Conservation (phyloP, 2,113 vertebrate species). For the Octodon degus region DNA sequence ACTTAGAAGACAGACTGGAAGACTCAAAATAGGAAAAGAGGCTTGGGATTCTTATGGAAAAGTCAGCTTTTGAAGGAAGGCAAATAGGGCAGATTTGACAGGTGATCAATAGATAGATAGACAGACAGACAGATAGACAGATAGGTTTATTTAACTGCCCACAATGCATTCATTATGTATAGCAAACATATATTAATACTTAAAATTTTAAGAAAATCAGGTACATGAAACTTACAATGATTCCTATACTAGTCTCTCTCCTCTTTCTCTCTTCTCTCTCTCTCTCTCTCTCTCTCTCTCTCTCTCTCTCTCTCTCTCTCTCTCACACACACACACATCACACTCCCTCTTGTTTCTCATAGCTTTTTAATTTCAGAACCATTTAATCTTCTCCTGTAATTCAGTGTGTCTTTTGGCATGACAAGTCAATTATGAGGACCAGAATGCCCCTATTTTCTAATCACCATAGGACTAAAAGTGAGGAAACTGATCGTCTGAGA, state of each 20-base stretch:
- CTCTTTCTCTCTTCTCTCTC: background rate
- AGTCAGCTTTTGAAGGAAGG: background rate
- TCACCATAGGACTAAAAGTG: background rate
- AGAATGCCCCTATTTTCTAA: background rate
- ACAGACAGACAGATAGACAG: background rate
- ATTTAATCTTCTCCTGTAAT: background rate
- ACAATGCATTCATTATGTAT: background rate
- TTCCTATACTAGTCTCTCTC: background rate
- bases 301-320: background rate
- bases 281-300: background rate
- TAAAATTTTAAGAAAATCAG: background rate
- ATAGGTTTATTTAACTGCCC: background rate
- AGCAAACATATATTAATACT: background rate
- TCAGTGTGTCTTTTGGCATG: background rate
- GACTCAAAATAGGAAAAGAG: background rate
- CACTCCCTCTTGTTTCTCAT: background rate
- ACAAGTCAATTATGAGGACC: background rate
- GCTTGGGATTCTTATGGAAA: background rate
- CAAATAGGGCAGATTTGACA: background rate
- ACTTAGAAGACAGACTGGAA: background rate
- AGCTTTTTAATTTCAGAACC: background rate
- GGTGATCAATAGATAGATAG: background rate
- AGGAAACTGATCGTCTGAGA: background rate
- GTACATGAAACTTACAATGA: background rate
- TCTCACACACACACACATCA: background rate